Percentiles rank a stretch among this genome's conserved stretches.
phyloP scores from a whole-genome alignment of 2,797 vertebrate species.

The Rhinatrema bivittatum region DNA sequence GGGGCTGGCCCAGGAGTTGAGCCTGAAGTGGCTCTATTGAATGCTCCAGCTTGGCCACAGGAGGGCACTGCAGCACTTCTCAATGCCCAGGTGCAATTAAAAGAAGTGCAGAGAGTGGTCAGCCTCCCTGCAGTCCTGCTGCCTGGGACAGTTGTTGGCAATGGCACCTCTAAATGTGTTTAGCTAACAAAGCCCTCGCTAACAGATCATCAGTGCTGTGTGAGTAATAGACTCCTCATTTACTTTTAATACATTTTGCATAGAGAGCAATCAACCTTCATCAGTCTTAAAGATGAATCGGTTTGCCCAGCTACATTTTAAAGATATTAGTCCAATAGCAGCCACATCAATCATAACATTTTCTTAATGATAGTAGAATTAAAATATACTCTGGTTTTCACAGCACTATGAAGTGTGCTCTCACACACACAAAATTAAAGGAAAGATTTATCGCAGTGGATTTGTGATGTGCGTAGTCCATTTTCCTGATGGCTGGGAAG shows the following conservation, averaged over 20 bases:
- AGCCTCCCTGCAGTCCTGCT: no score
- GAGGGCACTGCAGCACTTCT: no score
- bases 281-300: slow-evolving; percentile 96
- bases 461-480: no score
- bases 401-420: slow-evolving; percentile 53
- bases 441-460: slow-evolving; percentile 48
- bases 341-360: slow-evolving; percentile 88
- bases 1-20: no score
- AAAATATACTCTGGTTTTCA: slow-evolving; percentile 59
- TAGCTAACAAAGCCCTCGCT: slow-evolving; percentile 84
- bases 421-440: slow-evolving; percentile 46
- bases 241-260: slow-evolving; percentile 96
- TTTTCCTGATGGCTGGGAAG: no score
- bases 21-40: no score
- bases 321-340: slow-evolving; percentile 82
- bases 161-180: slow-evolving; percentile 74
- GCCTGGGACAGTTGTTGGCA: slow-evolving; percentile 23
- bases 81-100: no score
- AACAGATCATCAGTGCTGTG: slow-evolving; percentile 80
- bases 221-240: slow-evolving; percentile 98
- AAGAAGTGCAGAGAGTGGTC: no score
- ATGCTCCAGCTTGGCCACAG: no score
- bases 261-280: slow-evolving; percentile 88
- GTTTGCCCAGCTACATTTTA: slow-evolving; percentile 76
- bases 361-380: slow-evolving; percentile 78